Percentiles rank a stretch among this genome's conserved stretches.
phyloP scores from a whole-genome alignment of 2,888 invertebrate species.

The Alcis repandata region DNA sequence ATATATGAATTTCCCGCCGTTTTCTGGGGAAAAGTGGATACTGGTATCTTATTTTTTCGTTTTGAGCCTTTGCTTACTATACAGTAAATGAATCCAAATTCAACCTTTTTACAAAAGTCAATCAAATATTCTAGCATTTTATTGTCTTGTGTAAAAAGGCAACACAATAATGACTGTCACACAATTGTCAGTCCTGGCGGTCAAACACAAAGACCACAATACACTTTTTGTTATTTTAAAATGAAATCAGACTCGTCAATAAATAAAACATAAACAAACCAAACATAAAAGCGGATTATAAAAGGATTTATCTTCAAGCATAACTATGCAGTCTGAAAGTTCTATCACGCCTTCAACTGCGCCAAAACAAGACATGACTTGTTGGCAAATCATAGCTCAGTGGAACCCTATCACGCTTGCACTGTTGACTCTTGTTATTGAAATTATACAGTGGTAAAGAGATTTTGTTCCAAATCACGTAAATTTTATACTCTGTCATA shows the following conservation, averaged over 20 bases:
- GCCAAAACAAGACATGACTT: background rate
- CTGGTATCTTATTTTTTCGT: too few relatives aligned
- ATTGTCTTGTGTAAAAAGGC: too few relatives aligned
- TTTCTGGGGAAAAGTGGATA: too few relatives aligned
- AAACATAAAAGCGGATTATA: background rate
- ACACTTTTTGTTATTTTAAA: background rate
- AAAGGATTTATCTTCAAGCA: background rate
- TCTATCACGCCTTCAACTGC: background rate
- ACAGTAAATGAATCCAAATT: too few relatives aligned
- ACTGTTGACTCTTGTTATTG: background rate
- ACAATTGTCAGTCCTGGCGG: background rate
- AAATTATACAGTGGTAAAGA: background rate
- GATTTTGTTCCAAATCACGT: too few relatives aligned
- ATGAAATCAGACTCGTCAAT: background rate
- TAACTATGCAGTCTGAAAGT: background rate
- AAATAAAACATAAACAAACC: background rate
- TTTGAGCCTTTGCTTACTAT: too few relatives aligned
- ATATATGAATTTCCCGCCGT: too few relatives aligned
- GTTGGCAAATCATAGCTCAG: constrained; percentile 3
- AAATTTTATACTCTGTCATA: too few relatives aligned
- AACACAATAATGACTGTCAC: too few relatives aligned
- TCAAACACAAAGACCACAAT: too few relatives aligned
- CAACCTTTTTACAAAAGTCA: too few relatives aligned
- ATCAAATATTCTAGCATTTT: too few relatives aligned
- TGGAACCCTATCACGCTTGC: constrained; percentile 12